A percentile compares a stretch with the other conserved stretches of the same genome.
Evolutionary conservation across 2,113 vertebrate species (phyloP).

Genomic region (Ifrita kowaldi): DNA sequence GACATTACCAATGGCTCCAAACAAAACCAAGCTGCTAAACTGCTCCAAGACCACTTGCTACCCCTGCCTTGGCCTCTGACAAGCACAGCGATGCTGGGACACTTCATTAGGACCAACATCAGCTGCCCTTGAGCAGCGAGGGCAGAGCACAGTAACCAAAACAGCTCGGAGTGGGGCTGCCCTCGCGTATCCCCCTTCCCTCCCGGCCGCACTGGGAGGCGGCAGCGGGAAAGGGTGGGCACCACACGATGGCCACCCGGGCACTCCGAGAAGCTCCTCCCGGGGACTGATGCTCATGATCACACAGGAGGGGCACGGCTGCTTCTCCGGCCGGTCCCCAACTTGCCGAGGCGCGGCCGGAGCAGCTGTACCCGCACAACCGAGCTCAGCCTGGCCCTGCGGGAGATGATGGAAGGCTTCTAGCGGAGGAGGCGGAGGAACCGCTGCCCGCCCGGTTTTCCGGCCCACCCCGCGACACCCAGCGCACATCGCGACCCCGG

Average conservation of each 20-base stretch:
- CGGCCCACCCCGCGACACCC: background rate
- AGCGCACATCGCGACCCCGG: background rate
- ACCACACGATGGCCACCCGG: too few species aligned
- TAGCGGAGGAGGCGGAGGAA: background rate
- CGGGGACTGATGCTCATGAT: too few species aligned
- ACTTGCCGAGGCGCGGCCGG: background rate
- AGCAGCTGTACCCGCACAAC: background rate
- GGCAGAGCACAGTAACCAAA: background rate
- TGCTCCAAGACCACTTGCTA: too few species aligned
- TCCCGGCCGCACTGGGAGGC: background rate
- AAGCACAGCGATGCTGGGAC: background rate
- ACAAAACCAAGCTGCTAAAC: background rate
- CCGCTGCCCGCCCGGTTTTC: background rate
- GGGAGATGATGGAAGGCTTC: background rate
- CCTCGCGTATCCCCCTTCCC: accelerated
- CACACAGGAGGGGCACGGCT: background rate
- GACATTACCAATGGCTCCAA: background rate
- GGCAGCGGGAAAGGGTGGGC: background rate
- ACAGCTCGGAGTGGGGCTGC: accelerated
- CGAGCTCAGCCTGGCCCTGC: background rate
- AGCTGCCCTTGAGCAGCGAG: background rate
- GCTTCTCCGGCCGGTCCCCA: background rate
- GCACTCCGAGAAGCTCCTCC: background rate
- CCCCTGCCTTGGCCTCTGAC: background rate
- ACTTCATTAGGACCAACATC: accelerated